A percentile compares a stretch with the other conserved stretches of the same genome.
These are phyloP conservation scores for Mormyrops attenuatus DNA, from an alignment of 2,797 vertebrate species.

Conservation along the genomic window DNA sequence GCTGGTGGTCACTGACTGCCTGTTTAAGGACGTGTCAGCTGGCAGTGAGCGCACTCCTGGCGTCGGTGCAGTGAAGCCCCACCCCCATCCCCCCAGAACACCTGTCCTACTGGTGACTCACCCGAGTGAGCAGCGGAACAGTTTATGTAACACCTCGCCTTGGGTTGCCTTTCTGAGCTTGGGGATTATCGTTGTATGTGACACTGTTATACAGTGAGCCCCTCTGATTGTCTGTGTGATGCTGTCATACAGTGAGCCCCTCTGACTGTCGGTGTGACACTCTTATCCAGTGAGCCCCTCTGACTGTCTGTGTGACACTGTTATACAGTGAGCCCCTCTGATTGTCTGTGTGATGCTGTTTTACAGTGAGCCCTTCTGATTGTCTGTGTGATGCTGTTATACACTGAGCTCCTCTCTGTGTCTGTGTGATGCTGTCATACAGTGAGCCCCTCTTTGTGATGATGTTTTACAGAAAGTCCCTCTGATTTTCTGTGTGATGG, in stretches of 20 bases:
- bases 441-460: neutral
- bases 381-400: neutral
- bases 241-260: neutral
- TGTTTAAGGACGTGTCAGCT: neutral
- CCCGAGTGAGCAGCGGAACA: neutral
- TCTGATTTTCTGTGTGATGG: neutral
- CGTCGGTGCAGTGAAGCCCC: neutral
- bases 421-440: neutral
- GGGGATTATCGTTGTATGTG: neutral
- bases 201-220: neutral
- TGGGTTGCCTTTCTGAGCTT: neutral
- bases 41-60: neutral
- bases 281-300: neutral
- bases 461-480: neutral
- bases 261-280: neutral
- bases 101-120: conserved; percentile 9
- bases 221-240: neutral
- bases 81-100: neutral
- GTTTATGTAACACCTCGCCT: conserved; percentile 21
- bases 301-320: neutral
- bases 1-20: neutral
- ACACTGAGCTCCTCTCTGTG: neutral
- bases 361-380: neutral
- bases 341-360: neutral
- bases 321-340: neutral